These are phyloP conservation scores for Oasisia sp. DNA, from an alignment of 2,888 invertebrate species.

Conservation along the genomic window DNA sequence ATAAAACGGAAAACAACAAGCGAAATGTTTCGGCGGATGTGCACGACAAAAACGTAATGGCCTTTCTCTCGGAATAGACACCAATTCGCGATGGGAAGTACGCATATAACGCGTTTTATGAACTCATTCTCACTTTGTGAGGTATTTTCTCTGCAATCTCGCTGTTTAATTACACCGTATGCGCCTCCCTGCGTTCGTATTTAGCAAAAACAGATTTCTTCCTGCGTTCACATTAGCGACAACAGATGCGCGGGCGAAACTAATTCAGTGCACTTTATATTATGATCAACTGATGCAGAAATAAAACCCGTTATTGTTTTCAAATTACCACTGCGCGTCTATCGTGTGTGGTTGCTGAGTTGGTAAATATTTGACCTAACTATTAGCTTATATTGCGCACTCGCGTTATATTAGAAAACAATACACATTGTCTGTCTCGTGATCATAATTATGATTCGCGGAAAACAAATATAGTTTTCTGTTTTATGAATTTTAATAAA, in stretches of 20 bases:
- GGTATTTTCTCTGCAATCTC: not conserved
- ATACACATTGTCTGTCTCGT: not conserved
- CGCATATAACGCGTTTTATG: not conserved
- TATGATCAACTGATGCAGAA: slow-evolving; percentile 1
- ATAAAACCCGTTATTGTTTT: not conserved
- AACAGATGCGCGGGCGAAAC: not conserved
- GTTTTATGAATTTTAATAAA: not conserved
- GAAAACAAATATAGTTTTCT: not conserved
- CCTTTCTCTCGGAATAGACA: not conserved
- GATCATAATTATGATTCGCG: not conserved
- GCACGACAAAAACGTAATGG: not conserved
- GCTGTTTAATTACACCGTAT: not conserved
- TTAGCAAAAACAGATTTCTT: not conserved
- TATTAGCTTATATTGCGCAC: not conserved
- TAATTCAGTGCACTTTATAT: not conserved
- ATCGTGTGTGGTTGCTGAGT: no score
- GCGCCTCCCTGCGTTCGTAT: not conserved
- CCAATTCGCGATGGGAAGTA: slow-evolving; percentile 6
- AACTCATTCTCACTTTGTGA: not conserved
- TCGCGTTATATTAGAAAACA: not conserved
- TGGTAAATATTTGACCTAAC: not conserved
- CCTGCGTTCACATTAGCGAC: not conserved
- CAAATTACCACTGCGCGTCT: not conserved
- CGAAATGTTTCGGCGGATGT: slow-evolving; percentile 7
- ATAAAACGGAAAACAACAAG: slow-evolving; percentile 13